Evolutionary conservation across 1,140 invertebrate genomes (phyloP).

Genomic region (Sminthurides bifidus): DNA sequence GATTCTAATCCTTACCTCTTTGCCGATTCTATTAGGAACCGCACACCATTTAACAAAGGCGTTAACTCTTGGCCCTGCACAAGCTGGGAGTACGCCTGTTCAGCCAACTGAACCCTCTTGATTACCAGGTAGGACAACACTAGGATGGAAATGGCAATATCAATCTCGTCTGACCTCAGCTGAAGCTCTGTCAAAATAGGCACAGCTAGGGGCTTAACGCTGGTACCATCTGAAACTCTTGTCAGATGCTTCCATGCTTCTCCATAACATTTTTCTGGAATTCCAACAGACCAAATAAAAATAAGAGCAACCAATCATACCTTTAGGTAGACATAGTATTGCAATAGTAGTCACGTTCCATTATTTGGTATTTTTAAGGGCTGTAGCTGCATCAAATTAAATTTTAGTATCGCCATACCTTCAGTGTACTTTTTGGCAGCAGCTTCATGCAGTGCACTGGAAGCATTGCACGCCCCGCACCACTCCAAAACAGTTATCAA

Average conservation of each 20-base stretch:
- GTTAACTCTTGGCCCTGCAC: slow-evolving; percentile 14
- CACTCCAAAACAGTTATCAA: slow-evolving; percentile 19
- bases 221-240: slow-evolving; percentile 19
- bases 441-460: slow-evolving; percentile 12
- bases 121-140: slow-evolving; percentile 18
- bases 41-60: slow-evolving; percentile 24
- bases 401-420: slow-evolving; percentile 5
- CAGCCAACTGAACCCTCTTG: slow-evolving; percentile 18
- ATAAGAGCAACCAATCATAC: too few species aligned
- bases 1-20: slow-evolving; percentile 26
- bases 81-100: slow-evolving; percentile 15
- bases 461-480: slow-evolving; percentile 7
- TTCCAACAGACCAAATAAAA: not conserved
- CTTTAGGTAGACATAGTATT: too few species aligned
- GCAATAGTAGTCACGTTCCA: too few species aligned
- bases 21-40: slow-evolving; percentile 24
- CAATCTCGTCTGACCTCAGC: slow-evolving; percentile 18
- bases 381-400: not conserved
- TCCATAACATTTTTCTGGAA: slow-evolving; percentile 19
- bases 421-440: slow-evolving; percentile 17
- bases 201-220: slow-evolving; percentile 9
- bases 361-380: not conserved
- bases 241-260: slow-evolving; percentile 29
- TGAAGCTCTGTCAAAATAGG: slow-evolving; percentile 3
- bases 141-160: slow-evolving; percentile 21